phyloP scores from a whole-genome alignment of 2,113 vertebrate species.

The Butorides virescens region DNA sequence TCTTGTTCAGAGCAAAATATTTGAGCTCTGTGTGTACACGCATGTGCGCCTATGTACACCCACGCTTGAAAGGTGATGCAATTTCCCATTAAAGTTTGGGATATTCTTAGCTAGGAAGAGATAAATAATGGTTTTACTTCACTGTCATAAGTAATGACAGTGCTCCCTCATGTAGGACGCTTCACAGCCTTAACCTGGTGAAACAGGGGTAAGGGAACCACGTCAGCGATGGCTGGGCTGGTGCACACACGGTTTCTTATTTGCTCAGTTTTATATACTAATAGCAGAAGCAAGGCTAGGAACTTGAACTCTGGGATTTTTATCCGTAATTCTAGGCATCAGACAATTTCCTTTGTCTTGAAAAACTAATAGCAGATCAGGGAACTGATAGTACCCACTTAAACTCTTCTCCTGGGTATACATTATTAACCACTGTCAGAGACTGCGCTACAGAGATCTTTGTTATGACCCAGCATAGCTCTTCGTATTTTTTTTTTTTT shows the following conservation, averaged over 20 bases:
- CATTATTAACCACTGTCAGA: not conserved
- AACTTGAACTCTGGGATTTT: not conserved
- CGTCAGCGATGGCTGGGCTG: not conserved
- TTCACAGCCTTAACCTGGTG: not conserved
- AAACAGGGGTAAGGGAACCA: not conserved
- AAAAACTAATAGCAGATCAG: not conserved
- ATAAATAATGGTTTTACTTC: not conserved
- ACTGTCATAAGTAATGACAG: not conserved
- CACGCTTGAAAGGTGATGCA: constrained; percentile 43
- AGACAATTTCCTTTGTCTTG: not conserved
- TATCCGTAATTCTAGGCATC: not conserved
- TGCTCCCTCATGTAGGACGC: not conserved
- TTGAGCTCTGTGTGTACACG: constrained; percentile 10
- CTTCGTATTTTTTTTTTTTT: not conserved
- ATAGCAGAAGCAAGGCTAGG: not conserved
- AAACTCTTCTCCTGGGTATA: not conserved
- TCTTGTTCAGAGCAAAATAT: constrained; percentile 34
- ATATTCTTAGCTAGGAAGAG: not conserved
- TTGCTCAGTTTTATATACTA: not conserved
- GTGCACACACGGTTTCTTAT: not conserved
- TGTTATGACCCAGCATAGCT: not conserved
- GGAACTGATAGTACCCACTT: not conserved
- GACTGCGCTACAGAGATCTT: not conserved
- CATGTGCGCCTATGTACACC: not conserved
- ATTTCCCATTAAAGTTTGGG: not conserved